These are phyloP conservation scores for Typhlichthys eigenmanni DNA, from an alignment of 2,797 vertebrate species.

Conservation along the genomic window DNA sequence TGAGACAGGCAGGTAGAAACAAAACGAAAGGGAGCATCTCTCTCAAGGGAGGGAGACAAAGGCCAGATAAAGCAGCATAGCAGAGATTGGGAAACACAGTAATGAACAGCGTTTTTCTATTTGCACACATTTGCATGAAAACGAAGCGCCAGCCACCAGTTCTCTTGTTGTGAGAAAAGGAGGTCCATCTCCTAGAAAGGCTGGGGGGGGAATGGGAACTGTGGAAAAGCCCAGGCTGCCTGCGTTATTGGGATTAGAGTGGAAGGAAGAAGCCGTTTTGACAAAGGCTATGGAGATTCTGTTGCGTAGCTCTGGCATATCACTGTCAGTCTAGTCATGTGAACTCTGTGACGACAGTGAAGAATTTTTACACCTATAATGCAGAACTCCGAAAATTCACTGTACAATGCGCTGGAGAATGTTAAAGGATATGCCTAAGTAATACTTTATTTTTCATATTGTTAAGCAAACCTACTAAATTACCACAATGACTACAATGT, in stretches of 20 bases:
- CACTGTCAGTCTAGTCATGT: constrained; percentile 16
- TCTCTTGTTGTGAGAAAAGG: constrained; percentile 53
- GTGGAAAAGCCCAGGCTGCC: constrained; percentile 26
- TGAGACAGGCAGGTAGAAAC: constrained; percentile 60
- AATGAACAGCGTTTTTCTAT: constrained; percentile 62
- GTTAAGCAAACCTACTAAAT: too few species aligned
- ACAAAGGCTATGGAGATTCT: constrained; percentile 32
- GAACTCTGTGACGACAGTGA: constrained; percentile 15
- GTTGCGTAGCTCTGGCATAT: constrained; percentile 29
- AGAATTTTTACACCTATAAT: not conserved
- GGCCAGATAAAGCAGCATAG: constrained; percentile 44
- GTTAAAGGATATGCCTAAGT: too few species aligned
- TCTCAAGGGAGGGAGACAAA: constrained; percentile 56
- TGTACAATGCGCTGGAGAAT: not conserved
- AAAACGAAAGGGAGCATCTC: constrained; percentile 71
- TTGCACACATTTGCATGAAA: constrained; percentile 75
- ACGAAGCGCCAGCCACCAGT: constrained; percentile 45
- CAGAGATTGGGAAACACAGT: constrained; percentile 46
- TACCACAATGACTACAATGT: too few species aligned
- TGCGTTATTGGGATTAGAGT: constrained; percentile 46
- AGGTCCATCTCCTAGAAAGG: constrained; percentile 38
- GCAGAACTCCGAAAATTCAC: not conserved
- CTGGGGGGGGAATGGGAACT: constrained; percentile 21
- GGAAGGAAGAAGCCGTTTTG: constrained; percentile 38
- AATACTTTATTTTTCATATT: too few species aligned